Evolutionary conservation across 2,888 invertebrate species (phyloP), one percentile per base, ranked within the genome.

Genomic region (Anthoptus insignis): DNA sequence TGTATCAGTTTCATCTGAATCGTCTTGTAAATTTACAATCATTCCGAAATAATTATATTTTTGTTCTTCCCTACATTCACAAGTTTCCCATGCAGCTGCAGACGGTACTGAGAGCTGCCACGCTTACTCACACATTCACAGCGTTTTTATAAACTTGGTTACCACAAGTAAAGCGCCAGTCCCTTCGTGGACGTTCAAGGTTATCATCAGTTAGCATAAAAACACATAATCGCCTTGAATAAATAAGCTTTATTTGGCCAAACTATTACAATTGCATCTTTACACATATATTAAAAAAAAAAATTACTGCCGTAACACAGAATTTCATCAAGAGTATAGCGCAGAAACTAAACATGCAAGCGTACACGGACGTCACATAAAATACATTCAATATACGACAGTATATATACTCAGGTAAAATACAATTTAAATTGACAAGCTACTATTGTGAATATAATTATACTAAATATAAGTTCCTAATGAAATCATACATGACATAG

Each of bases 161-260:
- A n/a, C n/a, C n/a, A n/a, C n/a, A n/a, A n/a, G n/a, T n/a, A n/a
- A n/a, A n/a, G n/a, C n/a, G n/a, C n/a, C n/a, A n/a, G n/a, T n/a
- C n/a, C n/a, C n/a, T n/a, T n/a, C n/a, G n/a, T n/a, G n/a, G n/a
- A n/a, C n/a, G n/a, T n/a, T n/a, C n/a, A n/a, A n/a, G n/a, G n/a
- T n/a, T n/a, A n/a, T n/a, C n/a, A n/a, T n/a, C n/a, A n/a, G n/a
- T n/a, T n/a, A n/a, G n/a, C n/a, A n/a, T n/a, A n/a, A n/a, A n/a
- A n/a, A n/a, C n/a, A n/a, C n/a, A n/a, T 8, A 37, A 32, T 22
- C 11, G 6, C 16, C 16, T 77, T 83, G 89, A 91, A 93, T 93
- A 92, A 92, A 93, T 92, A 93, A 91, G 92, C 92, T 93, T 91
- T 93, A 92, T 91, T 91, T 91, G 89, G 89, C 91, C 90, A 92